Percentiles rank a stretch among this genome's conserved stretches.
Evolutionary conservation across 2,113 vertebrate genomes (phyloP).

Genomic region (Pycnonotus jocosus): DNA sequence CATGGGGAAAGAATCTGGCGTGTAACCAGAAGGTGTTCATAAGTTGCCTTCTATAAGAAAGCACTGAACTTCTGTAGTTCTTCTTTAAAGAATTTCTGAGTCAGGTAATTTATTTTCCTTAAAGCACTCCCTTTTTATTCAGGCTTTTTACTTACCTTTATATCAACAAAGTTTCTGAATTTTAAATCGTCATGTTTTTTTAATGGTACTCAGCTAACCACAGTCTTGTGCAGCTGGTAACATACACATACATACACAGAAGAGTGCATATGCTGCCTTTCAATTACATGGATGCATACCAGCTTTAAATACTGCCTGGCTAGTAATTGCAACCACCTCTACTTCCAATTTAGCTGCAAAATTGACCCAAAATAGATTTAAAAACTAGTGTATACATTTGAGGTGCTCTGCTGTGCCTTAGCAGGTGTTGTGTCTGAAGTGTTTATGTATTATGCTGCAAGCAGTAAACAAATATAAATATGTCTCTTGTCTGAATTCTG

Average conservation of each 20-base stretch:
- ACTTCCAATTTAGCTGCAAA: not conserved
- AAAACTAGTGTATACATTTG: not conserved
- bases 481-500: not conserved
- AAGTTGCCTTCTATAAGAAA: not conserved
- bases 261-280: not conserved
- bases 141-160: not conserved
- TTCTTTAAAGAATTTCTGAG: not conserved
- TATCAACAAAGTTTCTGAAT: not conserved
- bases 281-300: not conserved
- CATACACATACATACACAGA: not conserved
- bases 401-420: not conserved
- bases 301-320: not conserved
- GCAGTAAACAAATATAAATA: not conserved
- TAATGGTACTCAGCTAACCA: not conserved
- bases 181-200: not conserved
- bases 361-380: not conserved
- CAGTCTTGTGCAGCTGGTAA: not conserved
- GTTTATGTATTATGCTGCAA: not conserved
- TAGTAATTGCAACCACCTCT: not conserved
- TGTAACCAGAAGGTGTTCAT: not conserved
- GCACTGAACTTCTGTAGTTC: not conserved
- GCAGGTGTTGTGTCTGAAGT: rapidly evolving
- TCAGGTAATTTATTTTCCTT: not conserved
- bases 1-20: not conserved
- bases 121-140: not conserved